These are phyloP conservation scores for Jacana jacana DNA, from an alignment of 2,113 vertebrate genomes.

Conservation along the genomic window DNA sequence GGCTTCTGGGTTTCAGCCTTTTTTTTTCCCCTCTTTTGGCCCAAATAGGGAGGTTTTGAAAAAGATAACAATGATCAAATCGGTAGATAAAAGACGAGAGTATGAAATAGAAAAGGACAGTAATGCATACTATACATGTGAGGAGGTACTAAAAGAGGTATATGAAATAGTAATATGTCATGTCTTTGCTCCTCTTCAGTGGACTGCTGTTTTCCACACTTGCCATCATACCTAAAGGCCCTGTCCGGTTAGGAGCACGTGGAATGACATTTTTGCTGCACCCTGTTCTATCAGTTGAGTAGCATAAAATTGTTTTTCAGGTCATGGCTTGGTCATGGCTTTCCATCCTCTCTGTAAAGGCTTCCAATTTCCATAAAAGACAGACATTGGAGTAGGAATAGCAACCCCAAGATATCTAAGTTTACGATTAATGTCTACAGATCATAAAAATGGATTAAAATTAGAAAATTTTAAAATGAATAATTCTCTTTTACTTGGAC, in stretches of 20 bases:
- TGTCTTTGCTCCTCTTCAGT: neutral
- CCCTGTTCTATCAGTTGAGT: neutral
- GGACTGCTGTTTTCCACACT: neutral
- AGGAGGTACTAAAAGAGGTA: neutral
- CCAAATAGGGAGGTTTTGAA: neutral
- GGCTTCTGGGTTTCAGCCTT: neutral
- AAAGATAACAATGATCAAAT: neutral
- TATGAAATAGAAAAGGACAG: neutral
- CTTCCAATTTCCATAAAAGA: neutral
- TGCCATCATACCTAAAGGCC: neutral
- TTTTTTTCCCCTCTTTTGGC: neutral
- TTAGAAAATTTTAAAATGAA: neutral
- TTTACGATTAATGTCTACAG: neutral
- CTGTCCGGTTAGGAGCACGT: neutral
- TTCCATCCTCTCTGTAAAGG: neutral
- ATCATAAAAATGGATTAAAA: neutral
- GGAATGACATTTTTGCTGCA: neutral
- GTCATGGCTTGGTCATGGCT: neutral
- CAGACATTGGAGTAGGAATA: neutral
- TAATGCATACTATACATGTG: fast-evolving
- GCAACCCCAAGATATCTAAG: neutral
- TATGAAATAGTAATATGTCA: fast-evolving
- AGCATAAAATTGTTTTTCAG: neutral
- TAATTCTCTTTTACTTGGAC: neutral
- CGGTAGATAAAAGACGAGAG: neutral